phyloP scores from a whole-genome alignment of 1,140 invertebrate genomes.

The Scaptomyza montana region DNA sequence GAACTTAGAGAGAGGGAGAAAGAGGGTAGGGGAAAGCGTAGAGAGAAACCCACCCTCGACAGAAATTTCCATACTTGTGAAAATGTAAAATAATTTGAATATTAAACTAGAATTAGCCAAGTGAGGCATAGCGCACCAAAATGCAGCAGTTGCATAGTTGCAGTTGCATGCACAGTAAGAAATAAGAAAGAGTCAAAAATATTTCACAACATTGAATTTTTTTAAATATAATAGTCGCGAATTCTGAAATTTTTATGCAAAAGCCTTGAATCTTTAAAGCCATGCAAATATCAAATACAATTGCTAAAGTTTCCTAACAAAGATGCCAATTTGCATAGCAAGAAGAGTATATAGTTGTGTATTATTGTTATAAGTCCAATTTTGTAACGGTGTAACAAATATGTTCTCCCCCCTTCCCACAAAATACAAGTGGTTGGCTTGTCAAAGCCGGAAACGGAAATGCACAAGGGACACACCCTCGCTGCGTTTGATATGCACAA shows the following conservation, averaged over 20 bases:
- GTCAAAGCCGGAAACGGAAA: slow-evolving; percentile 54
- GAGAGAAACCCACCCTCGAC: slow-evolving; percentile 13
- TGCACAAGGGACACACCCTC: slow-evolving; percentile 39
- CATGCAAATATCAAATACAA: too few relatives aligned
- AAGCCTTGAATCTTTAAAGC: too few relatives aligned
- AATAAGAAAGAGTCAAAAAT: background rate
- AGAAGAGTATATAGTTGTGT: too few relatives aligned
- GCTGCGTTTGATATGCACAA: background rate
- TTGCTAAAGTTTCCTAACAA: too few relatives aligned
- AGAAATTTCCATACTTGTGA: slow-evolving; percentile 41
- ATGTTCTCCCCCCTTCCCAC: background rate
- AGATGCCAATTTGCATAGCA: too few relatives aligned
- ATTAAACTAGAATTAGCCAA: slow-evolving; percentile 75
- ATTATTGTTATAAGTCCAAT: background rate
- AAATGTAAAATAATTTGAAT: slow-evolving; percentile 68
- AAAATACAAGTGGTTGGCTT: background rate
- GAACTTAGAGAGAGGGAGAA: background rate
- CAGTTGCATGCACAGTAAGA: background rate
- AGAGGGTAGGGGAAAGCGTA: too few relatives aligned
- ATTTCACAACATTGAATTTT: too few relatives aligned
- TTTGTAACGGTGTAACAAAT: background rate
- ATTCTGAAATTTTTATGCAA: too few relatives aligned
- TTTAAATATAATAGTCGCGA: too few relatives aligned
- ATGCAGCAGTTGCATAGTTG: slow-evolving; percentile 14
- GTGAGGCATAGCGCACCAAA: slow-evolving; percentile 62